Percentiles rank a stretch among this genome's conserved stretches.
Conservation (phyloP, 2,888 invertebrate genomes). For the Eurytoma adleriae region DNA sequence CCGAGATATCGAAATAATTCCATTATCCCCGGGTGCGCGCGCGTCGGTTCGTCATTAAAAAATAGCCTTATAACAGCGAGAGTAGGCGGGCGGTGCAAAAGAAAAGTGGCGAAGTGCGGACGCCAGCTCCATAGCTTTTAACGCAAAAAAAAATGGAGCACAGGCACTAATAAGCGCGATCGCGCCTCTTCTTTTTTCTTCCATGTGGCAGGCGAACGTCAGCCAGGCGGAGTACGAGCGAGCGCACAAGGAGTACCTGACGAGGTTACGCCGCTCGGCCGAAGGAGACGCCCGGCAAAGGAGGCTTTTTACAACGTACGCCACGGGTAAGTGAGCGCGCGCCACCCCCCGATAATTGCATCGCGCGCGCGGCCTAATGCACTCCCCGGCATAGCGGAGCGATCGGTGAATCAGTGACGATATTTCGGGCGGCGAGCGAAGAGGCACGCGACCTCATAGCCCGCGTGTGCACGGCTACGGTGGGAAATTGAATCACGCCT, state of each 20-base stretch:
- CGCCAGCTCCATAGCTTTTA: too few species aligned
- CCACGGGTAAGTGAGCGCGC: slow-evolving; percentile 67
- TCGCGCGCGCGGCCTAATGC: background rate
- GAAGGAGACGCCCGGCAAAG: slow-evolving; percentile 64
- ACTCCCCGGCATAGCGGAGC: too few species aligned
- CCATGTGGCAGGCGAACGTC: slow-evolving; percentile 80
- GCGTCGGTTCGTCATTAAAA: too few species aligned
- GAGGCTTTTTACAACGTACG: slow-evolving; percentile 70
- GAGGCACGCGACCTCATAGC: too few species aligned
- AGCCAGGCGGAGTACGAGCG: slow-evolving; percentile 81
- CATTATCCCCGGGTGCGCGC: too few species aligned
- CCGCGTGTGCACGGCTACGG: background rate
- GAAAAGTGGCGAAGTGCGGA: too few species aligned
- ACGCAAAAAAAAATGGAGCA: too few species aligned
- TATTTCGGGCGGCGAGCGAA: background rate
- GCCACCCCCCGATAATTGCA: background rate
- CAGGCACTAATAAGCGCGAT: background rate
- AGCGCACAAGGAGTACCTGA: slow-evolving; percentile 81
- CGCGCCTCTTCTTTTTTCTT: slow-evolving; percentile 4
- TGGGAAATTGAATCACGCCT: background rate
- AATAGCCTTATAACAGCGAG: too few species aligned
- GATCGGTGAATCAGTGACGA: too few species aligned
- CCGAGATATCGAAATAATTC: too few species aligned
- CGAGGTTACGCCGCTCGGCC: slow-evolving; percentile 63
- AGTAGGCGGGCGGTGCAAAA: too few species aligned